These are phyloP conservation scores for Lasioglossum figueresi DNA, from an alignment of 2,888 invertebrate genomes.

Conservation along the genomic window DNA sequence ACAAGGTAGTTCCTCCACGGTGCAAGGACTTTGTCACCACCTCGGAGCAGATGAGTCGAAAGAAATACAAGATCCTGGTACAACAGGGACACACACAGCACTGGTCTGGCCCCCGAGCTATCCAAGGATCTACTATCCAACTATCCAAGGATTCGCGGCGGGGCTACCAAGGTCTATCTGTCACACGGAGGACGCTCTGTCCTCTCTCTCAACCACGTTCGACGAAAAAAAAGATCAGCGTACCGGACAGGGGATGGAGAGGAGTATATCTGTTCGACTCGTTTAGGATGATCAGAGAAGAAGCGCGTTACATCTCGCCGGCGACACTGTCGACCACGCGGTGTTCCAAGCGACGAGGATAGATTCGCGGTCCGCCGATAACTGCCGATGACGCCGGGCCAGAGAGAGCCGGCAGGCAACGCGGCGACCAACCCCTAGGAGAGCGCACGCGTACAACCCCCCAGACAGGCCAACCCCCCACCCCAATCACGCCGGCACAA, in stretches of 20 bases:
- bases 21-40: not conserved
- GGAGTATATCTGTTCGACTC: not conserved
- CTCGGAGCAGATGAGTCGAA: not conserved
- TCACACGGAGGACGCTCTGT: not conserved
- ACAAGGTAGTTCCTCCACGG: not conserved
- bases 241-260: not conserved
- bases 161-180: not conserved
- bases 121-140: slow-evolving; percentile 2
- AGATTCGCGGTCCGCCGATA: slow-evolving; percentile 76
- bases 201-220: not conserved
- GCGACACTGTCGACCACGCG: slow-evolving; percentile 29
- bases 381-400: slow-evolving; percentile 74
- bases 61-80: not conserved
- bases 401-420: slow-evolving; percentile 64
- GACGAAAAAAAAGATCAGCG: not conserved
- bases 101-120: not conserved
- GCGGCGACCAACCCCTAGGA: slow-evolving; percentile 66
- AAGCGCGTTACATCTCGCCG: slow-evolving; percentile 56
- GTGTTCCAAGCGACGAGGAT: slow-evolving; percentile 53
- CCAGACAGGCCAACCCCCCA: slow-evolving; percentile 39
- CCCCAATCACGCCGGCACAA: slow-evolving; percentile 58
- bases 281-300: not conserved
- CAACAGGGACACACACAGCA: not conserved
- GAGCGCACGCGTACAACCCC: slow-evolving; percentile 67
- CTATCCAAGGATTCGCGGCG: not conserved